Conservation (phyloP, 2,113 vertebrate genomes). For the Shinisaurus crocodilurus region DNA sequence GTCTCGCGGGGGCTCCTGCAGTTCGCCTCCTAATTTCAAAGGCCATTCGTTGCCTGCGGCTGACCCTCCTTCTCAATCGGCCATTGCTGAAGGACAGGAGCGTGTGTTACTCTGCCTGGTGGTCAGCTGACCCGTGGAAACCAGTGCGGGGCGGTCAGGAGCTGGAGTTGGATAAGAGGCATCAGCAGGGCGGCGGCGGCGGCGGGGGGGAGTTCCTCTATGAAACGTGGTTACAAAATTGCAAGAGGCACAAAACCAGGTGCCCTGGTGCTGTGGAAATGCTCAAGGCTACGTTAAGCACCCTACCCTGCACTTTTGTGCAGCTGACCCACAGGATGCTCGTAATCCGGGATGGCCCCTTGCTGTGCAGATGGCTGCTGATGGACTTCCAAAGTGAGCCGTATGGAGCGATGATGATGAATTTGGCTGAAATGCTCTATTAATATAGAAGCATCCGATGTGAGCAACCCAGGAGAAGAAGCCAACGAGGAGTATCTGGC, state of each 20-base stretch:
- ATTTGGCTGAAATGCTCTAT: background rate
- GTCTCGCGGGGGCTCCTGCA: too few relatives aligned
- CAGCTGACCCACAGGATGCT: fast-evolving
- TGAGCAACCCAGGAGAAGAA: background rate
- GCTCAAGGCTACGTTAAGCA: too few relatives aligned
- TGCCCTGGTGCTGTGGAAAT: too few relatives aligned
- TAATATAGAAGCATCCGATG: background rate
- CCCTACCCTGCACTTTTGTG: too few relatives aligned
- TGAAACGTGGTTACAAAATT: background rate
- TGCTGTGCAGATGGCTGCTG: too few relatives aligned
- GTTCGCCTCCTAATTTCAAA: background rate
- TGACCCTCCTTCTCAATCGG: background rate
- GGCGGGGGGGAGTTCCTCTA: background rate
- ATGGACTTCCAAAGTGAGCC: background rate
- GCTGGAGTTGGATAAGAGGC: background rate
- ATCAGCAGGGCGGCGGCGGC: background rate
- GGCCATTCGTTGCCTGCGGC: background rate
- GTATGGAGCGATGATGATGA: background rate
- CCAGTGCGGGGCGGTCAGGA: background rate
- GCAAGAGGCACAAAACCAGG: background rate
- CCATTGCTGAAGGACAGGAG: background rate
- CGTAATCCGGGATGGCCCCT: background rate
- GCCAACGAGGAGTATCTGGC: background rate
- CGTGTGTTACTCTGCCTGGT: background rate
- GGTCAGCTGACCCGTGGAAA: background rate